Evolutionary conservation across 2,797 vertebrate species (phyloP).

Genomic region (Pseudocheirus occidentalis): DNA sequence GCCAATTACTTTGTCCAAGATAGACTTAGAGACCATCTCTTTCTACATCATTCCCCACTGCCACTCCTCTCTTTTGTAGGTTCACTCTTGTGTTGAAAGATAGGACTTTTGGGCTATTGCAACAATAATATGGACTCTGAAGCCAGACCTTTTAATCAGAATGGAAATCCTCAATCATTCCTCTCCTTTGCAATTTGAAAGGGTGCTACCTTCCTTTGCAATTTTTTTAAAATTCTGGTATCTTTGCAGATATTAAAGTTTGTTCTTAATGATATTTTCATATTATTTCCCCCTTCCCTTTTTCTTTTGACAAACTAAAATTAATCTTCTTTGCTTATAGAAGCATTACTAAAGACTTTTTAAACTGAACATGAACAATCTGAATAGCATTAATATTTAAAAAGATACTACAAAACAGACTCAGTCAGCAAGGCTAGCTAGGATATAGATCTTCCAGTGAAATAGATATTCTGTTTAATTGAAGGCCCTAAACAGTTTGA

Average conservation of each 20-base stretch:
- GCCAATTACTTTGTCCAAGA: background rate
- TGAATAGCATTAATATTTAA: background rate
- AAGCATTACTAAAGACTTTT: background rate
- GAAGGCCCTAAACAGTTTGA: background rate
- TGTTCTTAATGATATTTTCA: background rate
- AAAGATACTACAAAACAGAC: background rate
- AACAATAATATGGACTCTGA: background rate
- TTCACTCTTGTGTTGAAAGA: background rate
- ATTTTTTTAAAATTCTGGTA: background rate
- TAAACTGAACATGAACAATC: background rate
- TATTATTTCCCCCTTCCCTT: background rate
- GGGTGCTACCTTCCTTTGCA: background rate
- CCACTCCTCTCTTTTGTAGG: background rate
- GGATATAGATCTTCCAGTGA: background rate
- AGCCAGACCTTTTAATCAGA: background rate
- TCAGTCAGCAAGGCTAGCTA: background rate
- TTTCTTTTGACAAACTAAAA: background rate
- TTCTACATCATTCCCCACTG: background rate
- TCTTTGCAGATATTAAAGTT: background rate
- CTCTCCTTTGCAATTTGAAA: background rate
- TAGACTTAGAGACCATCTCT: background rate
- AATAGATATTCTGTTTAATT: background rate
- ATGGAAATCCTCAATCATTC: background rate
- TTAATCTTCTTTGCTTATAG: background rate
- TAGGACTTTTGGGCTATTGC: background rate